Conservation (phyloP, 2,888 invertebrate genomes). For the Polydrusus cervinus region DNA sequence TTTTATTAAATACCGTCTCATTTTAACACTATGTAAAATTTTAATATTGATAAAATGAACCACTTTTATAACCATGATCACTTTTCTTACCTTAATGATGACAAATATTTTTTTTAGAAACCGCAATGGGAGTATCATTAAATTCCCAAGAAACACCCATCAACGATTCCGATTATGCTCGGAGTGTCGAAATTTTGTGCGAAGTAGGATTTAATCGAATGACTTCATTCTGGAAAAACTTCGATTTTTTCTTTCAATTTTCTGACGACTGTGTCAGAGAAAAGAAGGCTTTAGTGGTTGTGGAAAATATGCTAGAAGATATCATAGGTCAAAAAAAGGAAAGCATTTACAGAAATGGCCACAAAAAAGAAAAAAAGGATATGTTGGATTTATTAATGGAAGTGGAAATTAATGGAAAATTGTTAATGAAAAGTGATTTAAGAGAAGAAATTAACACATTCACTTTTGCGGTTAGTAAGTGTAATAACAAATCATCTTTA, state of each 20-base stretch:
- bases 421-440: slow-evolving; percentile 32
- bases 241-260: slow-evolving; percentile 44
- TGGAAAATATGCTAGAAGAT: slow-evolving; percentile 39
- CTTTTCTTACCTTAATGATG: no score
- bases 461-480: slow-evolving; percentile 48
- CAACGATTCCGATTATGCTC: slow-evolving; percentile 32
- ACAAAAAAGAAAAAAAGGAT: slow-evolving; percentile 20
- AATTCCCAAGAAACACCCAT: slow-evolving; percentile 22
- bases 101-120: slow-evolving; percentile 47
- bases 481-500: no score
- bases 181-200: slow-evolving; percentile 46
- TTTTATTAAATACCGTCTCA: no score
- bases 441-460: slow-evolving; percentile 53
- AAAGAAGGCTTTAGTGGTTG: slow-evolving; percentile 34
- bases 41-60: no score
- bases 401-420: slow-evolving; percentile 44
- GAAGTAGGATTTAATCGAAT: slow-evolving; percentile 36
- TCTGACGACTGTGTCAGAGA: slow-evolving; percentile 34
- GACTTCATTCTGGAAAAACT: slow-evolving; percentile 37
- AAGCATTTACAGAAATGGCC: neutral
- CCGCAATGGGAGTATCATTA: slow-evolving; percentile 48
- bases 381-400: slow-evolving; percentile 48
- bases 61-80: no score
- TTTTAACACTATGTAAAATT: no score
- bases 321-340: slow-evolving; percentile 39